A percentile compares a stretch with the other conserved stretches of the same genome.
phyloP scores from a whole-genome alignment of 2,113 vertebrate species.

The Carlito syrichta region DNA sequence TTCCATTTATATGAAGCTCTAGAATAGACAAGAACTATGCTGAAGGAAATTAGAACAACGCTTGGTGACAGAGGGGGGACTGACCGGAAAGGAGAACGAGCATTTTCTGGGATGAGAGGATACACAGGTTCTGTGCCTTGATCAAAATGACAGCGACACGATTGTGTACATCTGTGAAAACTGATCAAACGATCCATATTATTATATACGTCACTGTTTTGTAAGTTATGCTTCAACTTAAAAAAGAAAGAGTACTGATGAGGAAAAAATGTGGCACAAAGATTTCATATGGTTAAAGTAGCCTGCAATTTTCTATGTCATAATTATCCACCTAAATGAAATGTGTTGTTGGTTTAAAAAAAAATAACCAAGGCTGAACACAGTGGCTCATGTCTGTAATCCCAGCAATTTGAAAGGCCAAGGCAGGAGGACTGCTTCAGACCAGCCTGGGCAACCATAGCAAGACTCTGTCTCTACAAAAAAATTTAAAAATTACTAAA shows the following conservation, averaged over 20 bases:
- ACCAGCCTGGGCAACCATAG: too few species aligned
- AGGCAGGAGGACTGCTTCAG: too few species aligned
- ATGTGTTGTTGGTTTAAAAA: neutral
- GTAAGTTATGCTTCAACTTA: neutral
- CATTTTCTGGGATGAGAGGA: neutral
- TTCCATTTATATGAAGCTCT: neutral
- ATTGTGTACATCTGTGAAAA: neutral
- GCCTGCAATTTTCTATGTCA: neutral
- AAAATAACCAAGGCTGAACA: too few species aligned
- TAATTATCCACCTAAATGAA: conserved; percentile 26
- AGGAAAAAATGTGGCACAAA: neutral
- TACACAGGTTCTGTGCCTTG: neutral
- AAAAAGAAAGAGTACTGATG: neutral
- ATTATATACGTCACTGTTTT: neutral
- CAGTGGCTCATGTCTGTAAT: too few species aligned
- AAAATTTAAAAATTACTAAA: too few species aligned
- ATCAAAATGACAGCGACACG: neutral
- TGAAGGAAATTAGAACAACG: neutral
- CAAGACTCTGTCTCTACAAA: too few species aligned
- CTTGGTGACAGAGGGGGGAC: neutral
- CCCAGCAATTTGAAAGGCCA: too few species aligned
- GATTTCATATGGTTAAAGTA: neutral
- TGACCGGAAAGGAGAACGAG: neutral
- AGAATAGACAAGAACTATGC: neutral
- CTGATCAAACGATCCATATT: neutral